Conservation (phyloP, 2,888 invertebrate genomes). For the Hemicrepidius hirtus region DNA sequence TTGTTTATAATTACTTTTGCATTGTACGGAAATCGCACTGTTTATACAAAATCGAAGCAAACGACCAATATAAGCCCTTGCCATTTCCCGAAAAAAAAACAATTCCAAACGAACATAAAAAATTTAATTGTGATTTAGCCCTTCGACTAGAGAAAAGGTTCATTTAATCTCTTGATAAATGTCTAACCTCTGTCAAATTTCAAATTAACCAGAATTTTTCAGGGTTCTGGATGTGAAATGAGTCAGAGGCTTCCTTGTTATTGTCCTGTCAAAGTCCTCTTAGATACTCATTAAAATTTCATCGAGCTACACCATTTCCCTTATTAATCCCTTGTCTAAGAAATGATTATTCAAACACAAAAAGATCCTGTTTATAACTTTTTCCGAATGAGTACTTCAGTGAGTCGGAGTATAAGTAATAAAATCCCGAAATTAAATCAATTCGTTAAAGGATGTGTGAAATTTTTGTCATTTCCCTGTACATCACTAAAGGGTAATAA, state of each 20-base stretch:
- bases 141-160: background rate
- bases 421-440: too few species aligned
- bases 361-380: background rate
- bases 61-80: too few species aligned
- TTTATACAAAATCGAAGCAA: too few species aligned
- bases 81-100: too few species aligned
- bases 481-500: background rate
- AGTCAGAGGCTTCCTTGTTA: constrained; percentile 19
- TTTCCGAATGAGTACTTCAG: background rate
- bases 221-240: background rate
- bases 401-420: too few species aligned
- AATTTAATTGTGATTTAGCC: background rate
- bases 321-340: constrained; percentile 12
- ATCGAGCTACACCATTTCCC: constrained; percentile 17
- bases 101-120: background rate
- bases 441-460: too few species aligned
- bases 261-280: constrained; percentile 39
- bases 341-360: background rate
- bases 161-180: constrained; percentile 6
- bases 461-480: background rate
- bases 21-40: too few species aligned
- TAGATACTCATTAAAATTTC: constrained; percentile 26
- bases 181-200: constrained; percentile 36
- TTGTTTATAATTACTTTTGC: too few species aligned
- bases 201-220: constrained; percentile 25